Evolutionary conservation across 1,140 invertebrate species (phyloP).

Genomic region (Sogatella furcifera): DNA sequence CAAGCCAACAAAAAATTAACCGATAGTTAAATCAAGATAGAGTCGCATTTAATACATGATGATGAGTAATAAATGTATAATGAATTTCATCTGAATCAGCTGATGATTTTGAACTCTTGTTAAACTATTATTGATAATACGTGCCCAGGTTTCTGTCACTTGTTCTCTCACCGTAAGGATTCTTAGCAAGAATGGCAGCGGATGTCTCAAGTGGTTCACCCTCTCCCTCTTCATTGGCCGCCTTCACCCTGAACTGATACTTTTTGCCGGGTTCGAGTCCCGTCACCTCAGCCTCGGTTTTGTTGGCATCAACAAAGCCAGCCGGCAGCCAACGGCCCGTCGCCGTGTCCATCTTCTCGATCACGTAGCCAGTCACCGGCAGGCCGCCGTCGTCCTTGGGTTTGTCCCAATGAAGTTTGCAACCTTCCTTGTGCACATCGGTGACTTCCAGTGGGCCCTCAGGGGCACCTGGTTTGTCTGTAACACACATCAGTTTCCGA

Average conservation of each 20-base stretch:
- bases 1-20: no score
- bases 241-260: conserved; percentile 91
- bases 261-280: conserved; percentile 85
- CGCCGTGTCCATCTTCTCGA: conserved; percentile 86
- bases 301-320: conserved; percentile 76
- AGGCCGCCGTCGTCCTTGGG: conserved; percentile 92
- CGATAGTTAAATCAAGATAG: no score
- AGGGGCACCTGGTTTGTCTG: conserved; percentile 87
- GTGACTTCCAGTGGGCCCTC: conserved; percentile 87
- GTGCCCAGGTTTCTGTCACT: no score
- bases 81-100: no score
- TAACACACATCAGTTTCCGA: no score
- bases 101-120: no score
- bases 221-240: conserved; percentile 91
- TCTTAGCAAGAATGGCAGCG: conserved; percentile 79
- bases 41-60: no score
- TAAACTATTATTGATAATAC: no score
- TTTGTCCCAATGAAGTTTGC: conserved; percentile 90
- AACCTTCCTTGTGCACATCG: conserved; percentile 89
- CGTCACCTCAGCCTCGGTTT: conserved; percentile 74
- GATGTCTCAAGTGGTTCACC: conserved; percentile 87
- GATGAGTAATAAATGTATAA: no score
- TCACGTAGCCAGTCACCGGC: conserved; percentile 76
- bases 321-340: conserved; percentile 82
- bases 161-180: conserved; percentile 68